Percentiles rank a stretch among this genome's conserved stretches.
Evolutionary conservation across 2,797 vertebrate genomes (phyloP).

Genomic region (Epinephelus malabaricus): DNA sequence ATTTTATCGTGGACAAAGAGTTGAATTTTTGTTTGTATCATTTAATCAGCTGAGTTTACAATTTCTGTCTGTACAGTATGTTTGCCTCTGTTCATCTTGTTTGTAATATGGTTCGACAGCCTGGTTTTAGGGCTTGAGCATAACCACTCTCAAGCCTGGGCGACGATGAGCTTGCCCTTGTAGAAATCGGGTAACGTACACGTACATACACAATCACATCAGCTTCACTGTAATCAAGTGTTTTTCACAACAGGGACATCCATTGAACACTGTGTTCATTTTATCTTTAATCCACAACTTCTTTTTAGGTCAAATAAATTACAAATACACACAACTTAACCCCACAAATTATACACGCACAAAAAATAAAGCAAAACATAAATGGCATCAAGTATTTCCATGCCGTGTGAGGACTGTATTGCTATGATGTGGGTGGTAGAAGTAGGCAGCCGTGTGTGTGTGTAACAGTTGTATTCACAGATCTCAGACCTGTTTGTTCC

Average conservation of each 20-base stretch:
- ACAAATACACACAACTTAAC: constrained; percentile 70
- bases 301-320: constrained; percentile 78
- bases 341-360: constrained; percentile 35
- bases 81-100: neutral
- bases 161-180: neutral
- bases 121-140: constrained; percentile 11
- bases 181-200: neutral
- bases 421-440: constrained; percentile 14
- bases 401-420: constrained; percentile 13
- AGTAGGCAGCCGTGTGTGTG: neutral
- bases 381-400: constrained; percentile 34
- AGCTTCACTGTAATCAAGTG: constrained; percentile 25
- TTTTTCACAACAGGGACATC: constrained; percentile 45
- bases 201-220: constrained; percentile 25
- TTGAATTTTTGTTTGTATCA: constrained; percentile 3
- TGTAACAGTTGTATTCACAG: constrained; percentile 53
- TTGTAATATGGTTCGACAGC: neutral
- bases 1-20: neutral
- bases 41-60: neutral
- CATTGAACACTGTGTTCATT: constrained; percentile 16
- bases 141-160: constrained; percentile 3
- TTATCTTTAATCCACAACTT: constrained; percentile 39
- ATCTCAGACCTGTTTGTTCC: constrained; percentile 49
- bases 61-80: neutral
- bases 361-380: constrained; percentile 33